Evolutionary conservation across 2,113 vertebrate genomes (phyloP), one percentile per base, ranked within the genome.

Genomic region (Cygnus atratus): DNA sequence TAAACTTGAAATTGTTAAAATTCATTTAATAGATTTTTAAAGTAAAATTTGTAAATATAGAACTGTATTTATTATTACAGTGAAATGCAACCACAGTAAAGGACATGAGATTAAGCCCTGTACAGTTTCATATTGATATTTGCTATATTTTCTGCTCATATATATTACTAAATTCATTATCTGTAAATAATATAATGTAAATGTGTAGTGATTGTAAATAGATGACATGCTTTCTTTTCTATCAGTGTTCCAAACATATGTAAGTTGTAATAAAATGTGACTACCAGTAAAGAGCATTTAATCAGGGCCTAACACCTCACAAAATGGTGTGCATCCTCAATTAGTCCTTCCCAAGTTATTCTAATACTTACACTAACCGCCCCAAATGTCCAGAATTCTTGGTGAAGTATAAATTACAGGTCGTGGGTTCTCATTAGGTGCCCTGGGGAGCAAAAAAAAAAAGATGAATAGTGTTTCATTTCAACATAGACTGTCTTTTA

Each of bases 11-110:
- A 97, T 95, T 96, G 82, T 97, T 97, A 96, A 96, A 97, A 97
- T 97, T 96, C 97, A 97, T 97, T 97, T 97, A 97, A 97, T 96
- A 98, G 95, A 97, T 97, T 97, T 97, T 97, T 98, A 92, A 95
- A 95, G 97, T 97, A 97, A 98, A 95, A 97, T 98, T 94, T 98
- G 98, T 98, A 98, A 98, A 98, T 98, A 98, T 97, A 98, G 97
- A 98, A 97, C 96, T 98, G 98, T 98, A 98, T 98, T 98, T 98
- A 98, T 98, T 98, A 97, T 93, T 97, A 97, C 92, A 97, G 94
- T 96, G 96, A 98, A 98, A 97, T 97, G 89, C 96, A 96, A 50
- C 97, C 93, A 95, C 95, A 94, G 88, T 93, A 97, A 97, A 95
- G 94, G 87, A 96, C 73, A 15, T 94, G 97, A 97, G 95, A 98